Evolutionary conservation across 2,888 invertebrate genomes (phyloP).

Genomic region (Ectemnius continuus): DNA sequence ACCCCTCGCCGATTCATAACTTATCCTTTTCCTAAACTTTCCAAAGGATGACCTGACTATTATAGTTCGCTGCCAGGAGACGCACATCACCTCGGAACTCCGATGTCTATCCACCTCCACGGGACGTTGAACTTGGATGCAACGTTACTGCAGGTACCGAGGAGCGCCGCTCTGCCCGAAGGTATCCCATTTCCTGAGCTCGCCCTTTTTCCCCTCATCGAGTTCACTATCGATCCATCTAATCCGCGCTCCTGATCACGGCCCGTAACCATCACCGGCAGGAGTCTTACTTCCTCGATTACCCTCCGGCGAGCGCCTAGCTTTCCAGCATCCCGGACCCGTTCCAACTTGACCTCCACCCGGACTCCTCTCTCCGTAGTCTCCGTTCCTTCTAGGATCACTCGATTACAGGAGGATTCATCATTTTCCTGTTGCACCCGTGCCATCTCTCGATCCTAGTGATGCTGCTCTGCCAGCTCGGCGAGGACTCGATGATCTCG

Average conservation of each 20-base stretch:
- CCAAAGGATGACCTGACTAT: too few species aligned
- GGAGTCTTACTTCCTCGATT: slow-evolving; percentile 14
- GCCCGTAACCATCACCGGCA: slow-evolving; percentile 12
- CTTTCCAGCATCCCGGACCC: slow-evolving; percentile 1
- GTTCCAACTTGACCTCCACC: background rate
- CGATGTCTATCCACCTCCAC: background rate
- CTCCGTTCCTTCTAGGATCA: slow-evolving; percentile 10
- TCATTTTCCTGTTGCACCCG: too few species aligned
- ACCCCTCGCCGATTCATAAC: background rate
- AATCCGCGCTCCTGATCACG: slow-evolving; percentile 9
- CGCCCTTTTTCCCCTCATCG: slow-evolving; percentile 14
- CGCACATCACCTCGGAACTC: slow-evolving; percentile 1
- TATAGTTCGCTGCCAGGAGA: too few species aligned
- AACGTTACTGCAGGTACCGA: slow-evolving; percentile 18
- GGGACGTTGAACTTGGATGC: background rate
- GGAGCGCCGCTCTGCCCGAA: slow-evolving; percentile 6
- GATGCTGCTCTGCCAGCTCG: too few species aligned
- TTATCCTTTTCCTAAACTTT: too few species aligned
- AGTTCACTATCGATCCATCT: slow-evolving; percentile 18
- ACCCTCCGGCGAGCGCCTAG: background rate
- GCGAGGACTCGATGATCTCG: too few species aligned
- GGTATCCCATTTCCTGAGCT: slow-evolving; percentile 11
- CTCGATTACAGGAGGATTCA: background rate
- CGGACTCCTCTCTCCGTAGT: background rate
- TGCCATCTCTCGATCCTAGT: too few species aligned